These are phyloP conservation scores for Sylvilagus bachmani DNA, from an alignment of 2,113 vertebrate species.

Conservation along the genomic window DNA sequence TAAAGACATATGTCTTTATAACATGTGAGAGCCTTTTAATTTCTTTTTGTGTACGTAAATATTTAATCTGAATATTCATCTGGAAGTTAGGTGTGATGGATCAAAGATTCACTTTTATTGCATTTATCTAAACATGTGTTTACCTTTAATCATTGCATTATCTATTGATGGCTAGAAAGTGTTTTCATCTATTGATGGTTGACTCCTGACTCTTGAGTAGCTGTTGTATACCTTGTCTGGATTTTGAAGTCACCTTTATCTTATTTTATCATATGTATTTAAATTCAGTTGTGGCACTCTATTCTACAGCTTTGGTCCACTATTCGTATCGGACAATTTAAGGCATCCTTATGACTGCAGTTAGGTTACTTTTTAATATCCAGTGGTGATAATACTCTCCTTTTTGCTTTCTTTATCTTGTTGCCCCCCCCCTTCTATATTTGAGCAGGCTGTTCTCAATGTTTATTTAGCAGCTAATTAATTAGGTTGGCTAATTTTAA, in stretches of 20 bases:
- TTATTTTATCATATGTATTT: background rate
- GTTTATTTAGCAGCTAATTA: background rate
- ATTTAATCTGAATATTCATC: background rate
- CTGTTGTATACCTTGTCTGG: background rate
- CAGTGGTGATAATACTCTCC: background rate
- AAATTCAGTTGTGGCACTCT: background rate
- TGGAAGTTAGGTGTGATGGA: slow-evolving; percentile 17
- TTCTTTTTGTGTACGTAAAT: slow-evolving; percentile 13
- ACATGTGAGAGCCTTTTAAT: background rate
- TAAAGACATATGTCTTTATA: background rate
- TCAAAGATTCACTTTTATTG: background rate
- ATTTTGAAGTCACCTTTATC: background rate
- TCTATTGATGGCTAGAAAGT: background rate
- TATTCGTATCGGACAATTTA: background rate
- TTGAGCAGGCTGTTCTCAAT: slow-evolving; percentile 19
- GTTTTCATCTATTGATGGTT: background rate
- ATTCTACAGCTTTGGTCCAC: background rate
- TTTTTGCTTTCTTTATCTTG: background rate
- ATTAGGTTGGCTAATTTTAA: background rate
- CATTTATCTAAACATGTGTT: background rate
- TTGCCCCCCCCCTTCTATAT: background rate
- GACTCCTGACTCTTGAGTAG: background rate
- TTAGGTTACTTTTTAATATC: background rate
- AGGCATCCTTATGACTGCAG: background rate
- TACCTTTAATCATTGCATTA: background rate